Evolutionary conservation across 2,888 invertebrate species (phyloP).

Genomic region (Apotomis turbidana): DNA sequence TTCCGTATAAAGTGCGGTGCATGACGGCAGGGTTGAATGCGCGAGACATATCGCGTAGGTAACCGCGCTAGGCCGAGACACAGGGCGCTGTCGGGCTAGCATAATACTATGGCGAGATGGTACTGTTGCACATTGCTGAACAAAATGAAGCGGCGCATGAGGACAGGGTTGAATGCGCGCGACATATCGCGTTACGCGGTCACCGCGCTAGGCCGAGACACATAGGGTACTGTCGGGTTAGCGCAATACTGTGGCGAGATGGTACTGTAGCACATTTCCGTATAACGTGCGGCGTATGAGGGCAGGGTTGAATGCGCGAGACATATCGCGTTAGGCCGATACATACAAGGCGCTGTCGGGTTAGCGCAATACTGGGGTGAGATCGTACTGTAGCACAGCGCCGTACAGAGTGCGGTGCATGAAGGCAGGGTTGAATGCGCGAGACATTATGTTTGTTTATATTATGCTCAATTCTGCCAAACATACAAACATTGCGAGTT

Average conservation of each 20-base stretch:
- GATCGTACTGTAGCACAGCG: too few relatives aligned
- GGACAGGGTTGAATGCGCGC: not conserved
- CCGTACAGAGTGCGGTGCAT: not conserved
- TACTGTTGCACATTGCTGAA: too few relatives aligned
- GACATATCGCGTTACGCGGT: conserved; percentile 8
- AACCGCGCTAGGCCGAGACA: not conserved
- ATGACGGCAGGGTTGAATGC: not conserved
- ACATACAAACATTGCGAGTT: too few relatives aligned
- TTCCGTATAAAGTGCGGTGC: too few relatives aligned
- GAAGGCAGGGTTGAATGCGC: not conserved
- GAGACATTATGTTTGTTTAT: not conserved
- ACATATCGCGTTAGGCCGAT: not conserved
- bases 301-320: not conserved
- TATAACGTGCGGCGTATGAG: too few relatives aligned
- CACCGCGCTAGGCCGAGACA: not conserved
- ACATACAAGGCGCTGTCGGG: not conserved
- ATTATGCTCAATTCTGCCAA: too few relatives aligned
- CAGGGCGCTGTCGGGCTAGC: not conserved
- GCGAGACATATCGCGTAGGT: conserved; percentile 8
- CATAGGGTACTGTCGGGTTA: not conserved
- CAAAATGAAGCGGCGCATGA: too few relatives aligned
- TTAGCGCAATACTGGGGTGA: too few relatives aligned
- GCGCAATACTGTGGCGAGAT: too few relatives aligned
- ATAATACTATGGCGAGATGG: too few relatives aligned
- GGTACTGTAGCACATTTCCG: too few relatives aligned